These are phyloP conservation scores for Xestoiulus laeticollis DNA, from an alignment of 2,888 invertebrate species.

Conservation along the genomic window DNA sequence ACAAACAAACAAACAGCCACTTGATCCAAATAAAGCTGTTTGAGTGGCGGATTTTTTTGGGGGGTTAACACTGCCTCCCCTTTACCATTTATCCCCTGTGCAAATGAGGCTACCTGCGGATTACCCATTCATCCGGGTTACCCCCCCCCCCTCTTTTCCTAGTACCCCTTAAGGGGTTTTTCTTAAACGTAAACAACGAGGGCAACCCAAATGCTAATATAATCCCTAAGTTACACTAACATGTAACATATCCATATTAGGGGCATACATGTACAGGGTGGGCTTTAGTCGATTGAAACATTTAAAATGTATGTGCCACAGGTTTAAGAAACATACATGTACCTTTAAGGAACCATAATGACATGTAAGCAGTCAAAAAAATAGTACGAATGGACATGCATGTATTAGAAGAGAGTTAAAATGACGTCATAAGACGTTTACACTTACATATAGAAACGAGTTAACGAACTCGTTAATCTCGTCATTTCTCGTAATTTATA, in stretches of 20 bases:
- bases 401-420: no score
- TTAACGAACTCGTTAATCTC: not conserved
- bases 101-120: conserved; percentile 3
- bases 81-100: not conserved
- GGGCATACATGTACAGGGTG: no score
- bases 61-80: not conserved
- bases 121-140: conserved; percentile 16
- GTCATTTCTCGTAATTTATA: not conserved
- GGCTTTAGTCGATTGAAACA: no score
- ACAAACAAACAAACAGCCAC: not conserved
- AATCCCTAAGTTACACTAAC: no score
- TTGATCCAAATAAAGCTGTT: not conserved
- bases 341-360: no score
- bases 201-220: not conserved
- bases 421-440: not conserved
- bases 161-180: no score
- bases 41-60: not conserved
- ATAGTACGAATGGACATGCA: no score
- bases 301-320: no score
- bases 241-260: no score
- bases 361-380: no score
- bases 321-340: not conserved
- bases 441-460: not conserved
- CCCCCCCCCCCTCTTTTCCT: no score
- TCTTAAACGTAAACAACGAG: not conserved